These are phyloP conservation scores for Himalopsyche tibetana DNA, from an alignment of 2,888 invertebrate genomes.

Conservation along the genomic window DNA sequence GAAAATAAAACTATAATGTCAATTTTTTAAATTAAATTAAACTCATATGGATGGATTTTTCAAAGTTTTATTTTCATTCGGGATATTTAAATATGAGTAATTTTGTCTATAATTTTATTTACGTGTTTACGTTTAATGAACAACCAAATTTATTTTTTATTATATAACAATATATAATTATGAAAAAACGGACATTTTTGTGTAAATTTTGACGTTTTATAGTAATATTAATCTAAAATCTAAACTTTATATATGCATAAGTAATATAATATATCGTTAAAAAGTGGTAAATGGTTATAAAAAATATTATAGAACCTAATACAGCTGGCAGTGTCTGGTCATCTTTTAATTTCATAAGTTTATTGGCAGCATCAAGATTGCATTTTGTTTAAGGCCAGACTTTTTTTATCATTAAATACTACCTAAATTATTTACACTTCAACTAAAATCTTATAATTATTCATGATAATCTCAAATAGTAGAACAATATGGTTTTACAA, in stretches of 20 bases:
- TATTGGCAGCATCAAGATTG: constrained; percentile 65
- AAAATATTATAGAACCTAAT: constrained; percentile 55
- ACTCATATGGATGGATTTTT: no score
- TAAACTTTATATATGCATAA: not conserved
- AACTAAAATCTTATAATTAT: not conserved
- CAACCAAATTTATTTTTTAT: no score
- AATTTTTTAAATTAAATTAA: constrained; percentile 65
- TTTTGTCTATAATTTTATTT: no score
- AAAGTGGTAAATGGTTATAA: not conserved
- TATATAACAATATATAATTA: no score
- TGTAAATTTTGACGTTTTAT: constrained; percentile 52
- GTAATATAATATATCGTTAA: constrained; percentile 47
- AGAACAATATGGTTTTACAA: not conserved
- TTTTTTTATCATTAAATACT: constrained; percentile 55
- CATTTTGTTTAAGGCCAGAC: constrained; percentile 65
- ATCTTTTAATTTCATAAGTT: constrained; percentile 64
- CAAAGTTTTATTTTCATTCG: no score
- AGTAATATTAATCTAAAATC: not conserved
- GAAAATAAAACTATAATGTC: constrained; percentile 59
- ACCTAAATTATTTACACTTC: constrained; percentile 60
- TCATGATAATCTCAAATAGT: constrained; percentile 23
- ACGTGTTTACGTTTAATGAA: no score
- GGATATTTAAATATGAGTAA: no score
- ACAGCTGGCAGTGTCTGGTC: constrained; percentile 41
- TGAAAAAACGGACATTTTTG: no score